A percentile compares a stretch with the other conserved stretches of the same genome.
Evolutionary conservation across 2,888 invertebrate genomes (phyloP).

Genomic region (Litoditis marina): DNA sequence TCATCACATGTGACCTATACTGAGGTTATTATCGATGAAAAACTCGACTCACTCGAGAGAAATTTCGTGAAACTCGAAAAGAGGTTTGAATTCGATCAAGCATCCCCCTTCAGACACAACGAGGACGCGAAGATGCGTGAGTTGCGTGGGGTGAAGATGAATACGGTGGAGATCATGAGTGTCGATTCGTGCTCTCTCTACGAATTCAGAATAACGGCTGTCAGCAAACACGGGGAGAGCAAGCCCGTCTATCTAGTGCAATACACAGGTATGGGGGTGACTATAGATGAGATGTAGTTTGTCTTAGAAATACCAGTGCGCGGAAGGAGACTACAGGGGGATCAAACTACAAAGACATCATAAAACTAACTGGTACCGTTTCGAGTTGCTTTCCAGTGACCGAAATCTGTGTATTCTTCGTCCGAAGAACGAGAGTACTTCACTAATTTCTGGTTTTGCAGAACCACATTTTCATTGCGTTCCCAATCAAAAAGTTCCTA

Average conservation of each 20-base stretch:
- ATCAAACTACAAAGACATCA: too few relatives aligned
- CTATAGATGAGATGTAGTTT: too few relatives aligned
- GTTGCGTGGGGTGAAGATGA: slow-evolving; percentile 46
- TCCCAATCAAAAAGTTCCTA: background rate
- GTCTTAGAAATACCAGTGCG: too few relatives aligned
- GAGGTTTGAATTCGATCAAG: too few relatives aligned
- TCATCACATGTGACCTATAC: too few relatives aligned
- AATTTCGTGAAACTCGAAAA: background rate
- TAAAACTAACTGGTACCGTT: too few relatives aligned
- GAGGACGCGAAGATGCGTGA: slow-evolving; percentile 48
- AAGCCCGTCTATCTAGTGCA: slow-evolving; percentile 59
- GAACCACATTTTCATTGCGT: background rate
- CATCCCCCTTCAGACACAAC: slow-evolving; percentile 30
- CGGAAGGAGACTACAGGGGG: too few relatives aligned
- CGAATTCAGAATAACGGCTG: slow-evolving; percentile 59
- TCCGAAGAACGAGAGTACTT: too few relatives aligned
- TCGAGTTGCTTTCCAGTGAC: too few relatives aligned
- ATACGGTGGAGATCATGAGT: slow-evolving; percentile 58
- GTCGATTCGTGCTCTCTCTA: slow-evolving; percentile 59
- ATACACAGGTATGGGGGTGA: slow-evolving; percentile 53
- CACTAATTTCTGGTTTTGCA: background rate
- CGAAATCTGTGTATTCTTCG: too few relatives aligned
- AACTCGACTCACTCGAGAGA: background rate
- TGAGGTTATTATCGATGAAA: too few relatives aligned
- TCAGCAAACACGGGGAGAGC: slow-evolving; percentile 58